Evolutionary conservation across 2,113 vertebrate species (phyloP).

Genomic region (Protomyctophum bolini): DNA sequence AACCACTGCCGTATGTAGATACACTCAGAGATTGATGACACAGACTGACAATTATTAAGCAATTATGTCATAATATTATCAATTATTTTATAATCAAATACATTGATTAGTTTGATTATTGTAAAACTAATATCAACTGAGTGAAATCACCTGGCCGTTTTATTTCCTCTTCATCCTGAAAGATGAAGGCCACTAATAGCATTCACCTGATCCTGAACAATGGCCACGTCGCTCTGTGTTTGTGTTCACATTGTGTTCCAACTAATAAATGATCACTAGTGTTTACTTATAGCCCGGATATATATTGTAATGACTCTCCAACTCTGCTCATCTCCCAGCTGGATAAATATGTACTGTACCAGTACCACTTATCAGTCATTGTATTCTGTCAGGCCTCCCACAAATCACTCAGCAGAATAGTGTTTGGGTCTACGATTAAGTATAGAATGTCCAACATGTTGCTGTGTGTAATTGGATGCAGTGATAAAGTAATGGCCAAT

Average conservation of each 20-base stretch:
- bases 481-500: too few species aligned
- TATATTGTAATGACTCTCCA: slow-evolving; percentile 38
- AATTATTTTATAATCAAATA: neutral
- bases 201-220: slow-evolving; percentile 36
- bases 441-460: slow-evolving; percentile 4
- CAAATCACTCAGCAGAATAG: slow-evolving; percentile 29
- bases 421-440: slow-evolving; percentile 27
- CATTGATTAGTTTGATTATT: neutral
- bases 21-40: too few species aligned
- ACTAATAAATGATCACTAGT: slow-evolving; percentile 42
- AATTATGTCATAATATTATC: too few species aligned
- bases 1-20: too few species aligned
- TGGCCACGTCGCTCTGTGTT: slow-evolving; percentile 37
- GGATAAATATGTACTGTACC: slow-evolving; percentile 69
- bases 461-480: too few species aligned
- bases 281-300: slow-evolving; percentile 51
- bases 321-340: slow-evolving; percentile 62
- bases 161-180: slow-evolving; percentile 9
- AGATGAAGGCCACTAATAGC: neutral
- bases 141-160: slow-evolving; percentile 13
- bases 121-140: neutral
- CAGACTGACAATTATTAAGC: too few species aligned
- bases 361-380: slow-evolving; percentile 31
- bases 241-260: slow-evolving; percentile 43
- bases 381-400: slow-evolving; percentile 15